These are phyloP conservation scores for Diploscapter pachys DNA, from an alignment of 1,140 invertebrate species.

Conservation along the genomic window DNA sequence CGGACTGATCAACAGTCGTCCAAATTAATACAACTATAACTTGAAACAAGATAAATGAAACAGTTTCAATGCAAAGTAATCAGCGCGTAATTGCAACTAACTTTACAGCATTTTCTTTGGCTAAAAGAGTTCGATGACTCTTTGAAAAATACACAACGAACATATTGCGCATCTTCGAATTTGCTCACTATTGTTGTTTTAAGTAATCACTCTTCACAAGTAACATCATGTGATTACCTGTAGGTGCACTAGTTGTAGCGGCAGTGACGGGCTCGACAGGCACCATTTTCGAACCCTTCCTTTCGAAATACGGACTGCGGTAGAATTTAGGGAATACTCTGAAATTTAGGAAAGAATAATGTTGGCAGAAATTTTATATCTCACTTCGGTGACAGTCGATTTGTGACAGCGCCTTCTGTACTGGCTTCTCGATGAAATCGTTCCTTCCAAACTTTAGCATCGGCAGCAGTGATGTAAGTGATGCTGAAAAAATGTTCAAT, in stretches of 20 bases:
- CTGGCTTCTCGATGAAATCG: slow-evolving; percentile 47
- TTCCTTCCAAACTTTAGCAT: slow-evolving; percentile 62
- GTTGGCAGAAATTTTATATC: not conserved
- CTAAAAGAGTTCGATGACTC: not conserved
- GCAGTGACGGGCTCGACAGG: slow-evolving; percentile 10
- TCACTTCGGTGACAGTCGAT: slow-evolving; percentile 63
- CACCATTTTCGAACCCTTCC: slow-evolving; percentile 19
- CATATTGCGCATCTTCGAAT: no score
- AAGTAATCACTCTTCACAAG: not conserved
- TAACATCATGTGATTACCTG: slow-evolving; percentile 12
- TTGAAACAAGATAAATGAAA: no score
- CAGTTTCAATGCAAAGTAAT: no score
- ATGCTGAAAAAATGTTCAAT: slow-evolving; percentile 60
- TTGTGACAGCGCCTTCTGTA: slow-evolving; percentile 47
- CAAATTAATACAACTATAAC: no score
- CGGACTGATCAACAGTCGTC: no score
- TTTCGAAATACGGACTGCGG: slow-evolving; percentile 54
- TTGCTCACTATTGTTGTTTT: no score
- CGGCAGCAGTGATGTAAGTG: slow-evolving; percentile 64
- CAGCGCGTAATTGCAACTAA: no score
- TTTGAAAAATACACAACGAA: slow-evolving; percentile 3
- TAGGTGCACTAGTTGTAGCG: slow-evolving; percentile 8
- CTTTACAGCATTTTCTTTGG: no score
- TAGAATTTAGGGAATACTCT: slow-evolving; percentile 64
- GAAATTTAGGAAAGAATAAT: slow-evolving; percentile 26